Base-by-base conservation (phyloP, 64 coral and sea anemone species). In the Pachyseris speciosa region DNA sequence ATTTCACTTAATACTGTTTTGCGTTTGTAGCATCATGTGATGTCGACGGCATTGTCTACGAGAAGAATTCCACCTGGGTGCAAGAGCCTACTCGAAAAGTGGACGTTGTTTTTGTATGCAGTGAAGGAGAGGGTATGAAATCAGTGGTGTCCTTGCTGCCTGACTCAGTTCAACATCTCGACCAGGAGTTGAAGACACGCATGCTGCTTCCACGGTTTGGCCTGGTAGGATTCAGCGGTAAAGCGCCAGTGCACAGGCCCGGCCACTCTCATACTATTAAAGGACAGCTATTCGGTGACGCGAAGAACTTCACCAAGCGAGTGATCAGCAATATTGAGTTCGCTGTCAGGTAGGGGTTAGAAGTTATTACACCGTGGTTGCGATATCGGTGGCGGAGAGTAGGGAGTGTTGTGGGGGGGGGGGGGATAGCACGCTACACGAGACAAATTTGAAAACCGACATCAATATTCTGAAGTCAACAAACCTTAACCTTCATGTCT, bases 211-310 rank as follows among this genome's bases (percentile, higher is more conserved):
- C 88, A 27, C 70, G 48, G 40, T 95, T 95, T 80, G 94, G 88
- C 20, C 25, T 95, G 37, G 94, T 95, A 37, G 94, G 88, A 17
- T 95, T 95, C 42, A 95, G 88, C 40, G 94, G 94, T 47, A 91
- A 84, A 60, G 79, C 81, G 0, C 88, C 81, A 5, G 24, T 80
- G 3, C 83, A 95, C 60, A 91, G 88, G 61, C 70, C 72, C 22
- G 93, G 88, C 40, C 93, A 95, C 49, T 72, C 47, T 32, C 93
- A 95, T 29, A 95, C 93, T 1, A 33, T 95, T 28, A 91, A 86
- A 12, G 87, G 93, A 26, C 52, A 63, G 25, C 39, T 95, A 36
- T 64, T 95, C 13, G 78, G 61, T 4, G 40, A 41, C 26, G 71
- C 60, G 0, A 40, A 45, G 2, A 63, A 95, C 17, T 91, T 95